A percentile compares a stretch with the other conserved stretches of the same genome.
Conservation (phyloP, 2,113 vertebrate genomes). For the Phaethornis superciliosus region DNA sequence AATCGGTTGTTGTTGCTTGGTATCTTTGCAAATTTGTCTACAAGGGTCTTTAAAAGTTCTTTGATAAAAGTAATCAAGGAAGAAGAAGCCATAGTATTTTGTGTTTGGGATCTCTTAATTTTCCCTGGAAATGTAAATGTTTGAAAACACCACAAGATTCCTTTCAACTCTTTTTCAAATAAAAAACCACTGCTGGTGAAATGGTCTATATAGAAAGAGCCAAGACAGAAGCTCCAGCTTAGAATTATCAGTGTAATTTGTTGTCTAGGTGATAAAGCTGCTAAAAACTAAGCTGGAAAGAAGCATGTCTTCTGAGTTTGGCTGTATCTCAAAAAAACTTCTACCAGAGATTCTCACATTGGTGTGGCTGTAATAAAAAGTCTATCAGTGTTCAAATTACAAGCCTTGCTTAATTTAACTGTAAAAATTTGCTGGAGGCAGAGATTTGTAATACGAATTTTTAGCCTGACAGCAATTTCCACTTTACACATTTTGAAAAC, state of each 20-base stretch:
- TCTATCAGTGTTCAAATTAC: constrained; percentile 13
- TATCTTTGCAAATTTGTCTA: neutral
- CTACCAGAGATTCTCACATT: neutral
- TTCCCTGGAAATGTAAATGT: neutral
- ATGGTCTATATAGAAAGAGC: neutral
- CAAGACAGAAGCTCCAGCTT: neutral
- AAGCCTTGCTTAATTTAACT: constrained; percentile 23
- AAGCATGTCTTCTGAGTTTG: neutral
- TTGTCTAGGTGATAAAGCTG: neutral
- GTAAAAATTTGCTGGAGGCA: constrained; percentile 32
- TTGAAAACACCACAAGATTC: neutral
- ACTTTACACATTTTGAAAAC: constrained; percentile 47
- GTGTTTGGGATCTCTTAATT: neutral
- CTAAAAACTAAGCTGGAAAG: neutral
- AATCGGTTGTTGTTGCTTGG: neutral
- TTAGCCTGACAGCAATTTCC: constrained; percentile 40
- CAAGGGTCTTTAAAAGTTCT: neutral
- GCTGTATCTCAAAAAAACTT: neutral
- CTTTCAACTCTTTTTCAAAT: neutral
- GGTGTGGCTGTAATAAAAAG: neutral
- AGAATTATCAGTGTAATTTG: neutral
- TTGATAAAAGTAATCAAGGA: neutral
- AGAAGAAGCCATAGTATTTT: neutral
- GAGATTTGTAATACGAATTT: constrained; percentile 36
- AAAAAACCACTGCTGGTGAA: neutral